Conservation (phyloP, 2,888 invertebrate genomes). For the Anthophora plumipes region DNA sequence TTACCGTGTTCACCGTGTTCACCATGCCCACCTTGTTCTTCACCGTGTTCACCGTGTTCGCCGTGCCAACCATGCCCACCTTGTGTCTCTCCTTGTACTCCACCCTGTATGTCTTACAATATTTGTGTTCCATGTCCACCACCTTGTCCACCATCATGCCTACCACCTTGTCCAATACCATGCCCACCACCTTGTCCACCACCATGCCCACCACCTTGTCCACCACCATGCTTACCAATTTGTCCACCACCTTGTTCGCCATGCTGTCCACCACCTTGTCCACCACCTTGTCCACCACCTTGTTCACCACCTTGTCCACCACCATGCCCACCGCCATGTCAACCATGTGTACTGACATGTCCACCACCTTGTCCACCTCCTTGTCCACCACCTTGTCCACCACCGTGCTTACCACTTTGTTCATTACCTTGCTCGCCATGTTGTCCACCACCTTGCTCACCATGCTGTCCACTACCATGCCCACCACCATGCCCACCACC, state of each 20-base stretch:
- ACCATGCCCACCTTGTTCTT: too few species aligned
- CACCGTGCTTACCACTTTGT: constrained; percentile 12
- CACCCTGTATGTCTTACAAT: constrained; percentile 16
- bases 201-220: too few species aligned
- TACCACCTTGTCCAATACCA: too few species aligned
- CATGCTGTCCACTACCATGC: too few species aligned
- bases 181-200: too few species aligned
- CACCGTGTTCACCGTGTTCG: too few species aligned
- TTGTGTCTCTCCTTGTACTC: constrained; percentile 47
- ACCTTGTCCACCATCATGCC: constrained; percentile 1
- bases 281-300: background rate
- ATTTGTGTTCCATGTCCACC: constrained; percentile 16
- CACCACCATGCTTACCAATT: background rate
- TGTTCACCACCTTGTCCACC: constrained; percentile 39
- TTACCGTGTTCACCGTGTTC: constrained; percentile 62
- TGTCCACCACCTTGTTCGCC: constrained; percentile 41
- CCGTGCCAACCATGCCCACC: constrained; percentile 68
- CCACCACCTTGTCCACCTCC: constrained; percentile 21
- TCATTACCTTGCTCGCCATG: constrained; percentile 31
- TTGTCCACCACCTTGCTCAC: constrained; percentile 66
- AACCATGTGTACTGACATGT: constrained; percentile 78
- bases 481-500: constrained; percentile 45
- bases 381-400: background rate
- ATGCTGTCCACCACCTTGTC: constrained; percentile 64
- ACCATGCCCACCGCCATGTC: constrained; percentile 40